Base-by-base conservation (phyloP, 2,888 invertebrate species). In the Drosophila merina region DNA sequence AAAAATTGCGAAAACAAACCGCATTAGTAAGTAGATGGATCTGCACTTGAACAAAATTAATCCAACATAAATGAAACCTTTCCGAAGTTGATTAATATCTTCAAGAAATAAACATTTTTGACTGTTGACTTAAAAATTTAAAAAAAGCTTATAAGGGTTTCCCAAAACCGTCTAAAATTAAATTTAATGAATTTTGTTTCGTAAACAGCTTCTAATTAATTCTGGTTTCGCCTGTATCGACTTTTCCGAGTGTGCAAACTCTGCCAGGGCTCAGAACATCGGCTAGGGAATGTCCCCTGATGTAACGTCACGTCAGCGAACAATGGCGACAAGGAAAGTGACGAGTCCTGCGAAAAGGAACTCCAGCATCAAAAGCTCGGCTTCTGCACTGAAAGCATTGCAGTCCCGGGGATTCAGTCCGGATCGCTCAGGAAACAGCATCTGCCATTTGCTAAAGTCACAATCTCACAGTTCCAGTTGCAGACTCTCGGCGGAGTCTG, bases 1-100 rank as follows among this genome's bases (percentile, higher is more conserved):
- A 76, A 77, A 75, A 80, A 64, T 62, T 62, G 72, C 54, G 59
- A 86, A 75, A 78, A 82, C 83, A 87, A 85, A 85, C 87, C 79
- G 85, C 85, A 87, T 83, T 87, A 85, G 86, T 64, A 73, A 75
- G 42, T 14, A 51, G 40, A 50, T 48, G 25, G 54, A 20, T 2
- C 10, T 28, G 31, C 30, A 45, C 58, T 14, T 14, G 45, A 12
- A 52, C 42, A 30, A 6, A 42, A 6, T 44, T 20, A 44, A 10
- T 2, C 5, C 4, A 44, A 14, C 8, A 9, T 4, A 20, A 25
- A 44, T 42, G 20, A 7, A 9, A 12, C 4, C 9, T 10, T 9
- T 20, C 20, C 20, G 1, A 20, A 20, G 20, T 2, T 20, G 20
- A 2, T 20, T 20, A 20, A 20, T 20, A 20, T 20, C 20, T 20